These are phyloP conservation scores for Rhogogaster chlorosoma DNA, from an alignment of 2,888 invertebrate species.

Conservation along the genomic window DNA sequence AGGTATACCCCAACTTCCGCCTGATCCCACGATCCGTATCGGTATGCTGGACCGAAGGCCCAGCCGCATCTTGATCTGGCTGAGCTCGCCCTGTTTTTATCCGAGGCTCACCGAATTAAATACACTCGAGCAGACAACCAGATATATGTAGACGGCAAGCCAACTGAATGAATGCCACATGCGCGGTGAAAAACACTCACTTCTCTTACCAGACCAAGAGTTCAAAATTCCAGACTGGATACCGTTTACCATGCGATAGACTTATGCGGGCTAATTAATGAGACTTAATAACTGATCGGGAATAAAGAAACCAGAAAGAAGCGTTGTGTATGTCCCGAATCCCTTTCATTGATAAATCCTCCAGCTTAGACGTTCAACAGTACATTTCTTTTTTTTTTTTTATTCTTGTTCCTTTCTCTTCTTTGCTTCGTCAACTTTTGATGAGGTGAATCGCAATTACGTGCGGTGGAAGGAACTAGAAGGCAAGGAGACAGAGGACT, in stretches of 20 bases:
- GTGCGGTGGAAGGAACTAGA: constrained; percentile 14
- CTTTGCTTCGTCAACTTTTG: not conserved
- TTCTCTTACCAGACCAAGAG: constrained; percentile 15
- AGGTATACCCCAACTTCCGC: constrained; percentile 23
- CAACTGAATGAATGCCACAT: constrained; percentile 47
- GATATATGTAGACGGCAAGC: constrained; percentile 30
- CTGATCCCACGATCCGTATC: constrained; percentile 46
- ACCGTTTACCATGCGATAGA: constrained; percentile 18
- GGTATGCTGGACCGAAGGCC: constrained; percentile 18
- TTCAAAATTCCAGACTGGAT: constrained; percentile 26
- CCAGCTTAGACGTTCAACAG: not conserved
- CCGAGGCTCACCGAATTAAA: constrained; percentile 44
- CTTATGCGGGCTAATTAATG: constrained; percentile 14
- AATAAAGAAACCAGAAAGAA: not conserved
- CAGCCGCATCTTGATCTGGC: constrained; percentile 45
- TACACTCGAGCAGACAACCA: constrained; percentile 44
- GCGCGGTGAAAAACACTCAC: constrained; percentile 38
- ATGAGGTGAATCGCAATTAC: not conserved
- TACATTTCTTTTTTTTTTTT: too few species aligned
- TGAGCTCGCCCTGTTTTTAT: constrained; percentile 42
- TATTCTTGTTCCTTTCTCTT: too few species aligned
- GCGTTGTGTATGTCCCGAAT: not conserved
- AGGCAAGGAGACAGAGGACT: not conserved
- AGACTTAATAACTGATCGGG: not conserved
- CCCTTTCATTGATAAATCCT: not conserved